Evolutionary conservation across 2,113 vertebrate genomes (phyloP).

Genomic region (Aythya baeri): DNA sequence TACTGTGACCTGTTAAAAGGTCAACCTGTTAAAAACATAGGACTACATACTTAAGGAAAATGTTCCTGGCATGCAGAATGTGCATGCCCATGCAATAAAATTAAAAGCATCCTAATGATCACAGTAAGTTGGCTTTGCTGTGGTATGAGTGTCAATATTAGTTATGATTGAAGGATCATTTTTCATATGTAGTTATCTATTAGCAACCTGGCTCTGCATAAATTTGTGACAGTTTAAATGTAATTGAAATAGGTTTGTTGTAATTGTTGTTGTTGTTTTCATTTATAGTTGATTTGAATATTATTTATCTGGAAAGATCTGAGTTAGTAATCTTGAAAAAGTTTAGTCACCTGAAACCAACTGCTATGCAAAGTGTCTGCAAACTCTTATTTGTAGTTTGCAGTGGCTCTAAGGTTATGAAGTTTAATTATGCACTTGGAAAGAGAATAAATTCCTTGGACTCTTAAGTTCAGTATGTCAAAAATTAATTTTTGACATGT

Average conservation of each 20-base stretch:
- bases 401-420: constrained; percentile 36
- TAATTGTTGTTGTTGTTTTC: background rate
- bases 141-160: background rate
- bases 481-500: constrained; percentile 17
- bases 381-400: constrained; percentile 36
- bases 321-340: background rate
- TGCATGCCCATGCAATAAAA: background rate
- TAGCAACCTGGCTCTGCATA: background rate
- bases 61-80: background rate
- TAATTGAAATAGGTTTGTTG: background rate
- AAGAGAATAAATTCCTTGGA: constrained; percentile 24
- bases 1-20: background rate
- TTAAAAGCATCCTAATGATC: background rate
- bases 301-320: background rate
- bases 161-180: background rate
- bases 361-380: constrained; percentile 16
- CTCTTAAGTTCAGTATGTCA: background rate
- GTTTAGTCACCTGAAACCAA: background rate
- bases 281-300: background rate
- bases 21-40: background rate
- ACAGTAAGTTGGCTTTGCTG: background rate
- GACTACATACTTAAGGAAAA: background rate
- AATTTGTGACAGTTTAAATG: background rate
- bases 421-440: constrained; percentile 45
- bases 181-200: background rate